Conservation (phyloP, 2,888 invertebrate species). For the Hedychridium roseum region DNA sequence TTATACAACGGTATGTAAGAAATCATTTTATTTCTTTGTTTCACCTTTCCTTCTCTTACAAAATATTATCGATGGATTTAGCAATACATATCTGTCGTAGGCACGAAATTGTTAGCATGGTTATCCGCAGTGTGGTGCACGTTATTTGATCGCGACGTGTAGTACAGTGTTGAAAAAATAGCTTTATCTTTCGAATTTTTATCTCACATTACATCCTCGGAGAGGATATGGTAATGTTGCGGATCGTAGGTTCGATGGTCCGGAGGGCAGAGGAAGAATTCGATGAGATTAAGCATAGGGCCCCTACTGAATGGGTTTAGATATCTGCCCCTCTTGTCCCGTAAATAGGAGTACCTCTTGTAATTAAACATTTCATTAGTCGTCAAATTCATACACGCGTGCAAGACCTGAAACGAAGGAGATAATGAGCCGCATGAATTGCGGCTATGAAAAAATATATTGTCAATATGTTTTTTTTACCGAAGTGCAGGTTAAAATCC, state of each 20-base stretch:
- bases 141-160: too few relatives aligned
- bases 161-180: too few relatives aligned
- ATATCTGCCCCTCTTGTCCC: conserved; percentile 88
- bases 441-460: conserved; percentile 24
- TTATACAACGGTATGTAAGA: not conserved
- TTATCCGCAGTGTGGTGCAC: too few relatives aligned
- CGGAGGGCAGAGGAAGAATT: conserved; percentile 88
- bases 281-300: conserved; percentile 83
- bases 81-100: too few relatives aligned
- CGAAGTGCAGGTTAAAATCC: conserved; percentile 88
- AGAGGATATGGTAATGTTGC: conserved; percentile 68
- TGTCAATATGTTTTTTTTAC: conserved; percentile 65
- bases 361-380: conserved; percentile 96
- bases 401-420: conserved; percentile 75
- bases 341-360: conserved; percentile 87
- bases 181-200: too few relatives aligned
- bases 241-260: conserved; percentile 79
- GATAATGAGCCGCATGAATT: too few relatives aligned
- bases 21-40: not conserved
- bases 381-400: conserved; percentile 92
- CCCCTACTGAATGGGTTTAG: conserved; percentile 93
- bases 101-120: too few relatives aligned
- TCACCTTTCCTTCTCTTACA: not conserved
- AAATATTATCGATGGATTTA: not conserved
- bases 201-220: conserved; percentile 67